Percentiles rank a stretch among this genome's conserved stretches.
phyloP scores from a whole-genome alignment of 2,113 vertebrate genomes.

The Hucho hucho region DNA sequence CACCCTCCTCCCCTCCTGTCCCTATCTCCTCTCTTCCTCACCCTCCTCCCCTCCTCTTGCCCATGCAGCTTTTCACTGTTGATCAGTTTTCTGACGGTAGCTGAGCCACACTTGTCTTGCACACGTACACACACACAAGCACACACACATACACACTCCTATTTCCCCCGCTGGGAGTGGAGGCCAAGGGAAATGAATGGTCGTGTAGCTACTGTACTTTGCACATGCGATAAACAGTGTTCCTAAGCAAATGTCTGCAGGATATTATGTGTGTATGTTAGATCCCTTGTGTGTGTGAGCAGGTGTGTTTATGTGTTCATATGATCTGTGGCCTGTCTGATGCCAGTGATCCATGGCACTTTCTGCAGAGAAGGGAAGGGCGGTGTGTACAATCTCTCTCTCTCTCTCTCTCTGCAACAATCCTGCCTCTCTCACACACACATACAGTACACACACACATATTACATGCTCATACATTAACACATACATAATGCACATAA shows the following conservation, averaged over 20 bases:
- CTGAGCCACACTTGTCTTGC: neutral
- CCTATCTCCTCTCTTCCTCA: too few relatives aligned
- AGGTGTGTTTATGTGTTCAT: too few relatives aligned
- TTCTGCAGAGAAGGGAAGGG: constrained; percentile 8
- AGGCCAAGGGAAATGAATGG: constrained; percentile 9
- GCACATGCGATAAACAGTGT: constrained; percentile 25
- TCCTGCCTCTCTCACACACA: neutral
- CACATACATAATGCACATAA: neutral
- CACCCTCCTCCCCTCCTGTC: too few relatives aligned
- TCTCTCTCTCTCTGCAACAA: too few relatives aligned
- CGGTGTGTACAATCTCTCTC: neutral
- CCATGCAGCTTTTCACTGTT: neutral
- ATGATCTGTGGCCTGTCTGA: constrained; percentile 38
- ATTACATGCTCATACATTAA: neutral
- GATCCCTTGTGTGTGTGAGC: neutral
- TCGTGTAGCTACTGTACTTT: constrained; percentile 38
- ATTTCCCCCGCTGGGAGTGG: neutral
- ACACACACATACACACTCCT: neutral
- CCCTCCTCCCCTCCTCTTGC: neutral
- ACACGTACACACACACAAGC: too few relatives aligned
- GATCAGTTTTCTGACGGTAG: neutral
- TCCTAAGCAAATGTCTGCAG: too few relatives aligned
- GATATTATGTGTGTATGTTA: too few relatives aligned
- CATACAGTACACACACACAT: neutral
- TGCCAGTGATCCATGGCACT: constrained; percentile 31